Evolutionary conservation across 2,888 invertebrate genomes (phyloP).

Genomic region (Erebia epiphron): DNA sequence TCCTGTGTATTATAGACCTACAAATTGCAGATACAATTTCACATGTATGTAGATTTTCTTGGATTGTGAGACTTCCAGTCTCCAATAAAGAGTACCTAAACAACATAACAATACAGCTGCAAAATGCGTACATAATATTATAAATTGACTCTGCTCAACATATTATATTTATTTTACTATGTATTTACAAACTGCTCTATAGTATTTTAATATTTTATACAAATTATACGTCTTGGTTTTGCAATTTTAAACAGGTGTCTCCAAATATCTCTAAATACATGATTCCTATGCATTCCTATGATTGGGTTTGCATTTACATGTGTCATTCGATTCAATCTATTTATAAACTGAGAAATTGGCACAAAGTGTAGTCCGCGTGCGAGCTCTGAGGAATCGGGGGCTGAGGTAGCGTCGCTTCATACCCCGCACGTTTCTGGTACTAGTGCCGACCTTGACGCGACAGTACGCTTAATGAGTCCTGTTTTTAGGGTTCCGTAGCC

Average conservation of each 20-base stretch:
- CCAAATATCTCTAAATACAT: background rate
- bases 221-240: constrained; percentile 31
- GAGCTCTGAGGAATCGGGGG: too few relatives aligned
- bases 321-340: too few relatives aligned
- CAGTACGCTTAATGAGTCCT: too few relatives aligned
- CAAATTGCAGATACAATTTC: too few relatives aligned
- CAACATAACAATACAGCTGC: constrained; percentile 13
- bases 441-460: too few relatives aligned
- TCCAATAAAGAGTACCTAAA: constrained; percentile 3
- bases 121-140: constrained; percentile 32
- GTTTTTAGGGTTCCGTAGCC: too few relatives aligned
- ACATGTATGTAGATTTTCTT: constrained; percentile 2
- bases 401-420: too few relatives aligned
- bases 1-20: too few relatives aligned
- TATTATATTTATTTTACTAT: constrained; percentile 13
- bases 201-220: constrained; percentile 35
- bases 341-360: too few relatives aligned
- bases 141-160: constrained; percentile 39
- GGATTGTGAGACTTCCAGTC: constrained; percentile 8
- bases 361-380: too few relatives aligned
- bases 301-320: background rate
- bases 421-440: too few relatives aligned
- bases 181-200: constrained; percentile 33
- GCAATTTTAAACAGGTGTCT: constrained; percentile 12
- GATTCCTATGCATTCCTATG: background rate